Evolutionary conservation across 35 echinoderm and acorn worm species (phyloP), one percentile per base, ranked within the genome.

Genomic region (Acanthaster planci): DNA sequence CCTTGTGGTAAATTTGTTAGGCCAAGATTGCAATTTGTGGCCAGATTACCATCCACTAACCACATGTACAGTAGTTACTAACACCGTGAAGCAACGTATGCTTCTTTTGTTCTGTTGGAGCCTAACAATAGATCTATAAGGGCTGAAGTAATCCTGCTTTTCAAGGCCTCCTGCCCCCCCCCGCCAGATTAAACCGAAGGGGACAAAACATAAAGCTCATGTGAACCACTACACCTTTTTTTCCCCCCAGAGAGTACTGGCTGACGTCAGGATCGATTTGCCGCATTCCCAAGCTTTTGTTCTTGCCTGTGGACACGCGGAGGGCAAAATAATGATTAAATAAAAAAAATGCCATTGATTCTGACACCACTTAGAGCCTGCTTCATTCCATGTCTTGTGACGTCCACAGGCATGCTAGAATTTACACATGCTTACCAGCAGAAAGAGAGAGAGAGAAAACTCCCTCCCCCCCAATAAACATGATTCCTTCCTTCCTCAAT

Each of bases 201-300:
- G 42, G 4, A 47, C 4, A 47, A 47, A 47, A 47, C 4, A 47
- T 27, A 72, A 29, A 10, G 23, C 30, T 26, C 64, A 72, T 72
- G 64, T 72, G 64, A 72, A 72, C 64, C 64, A 72, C 34, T 72
- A 72, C 64, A 72, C 56, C 27, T 59, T 59, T 59, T 59, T 21
- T 8, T 26, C 56, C 56, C 56, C 8, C 56, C 8, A 18, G n/a
- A n/a, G n/a, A n/a, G n/a, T n/a, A n/a, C 42, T 6, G 42, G 42
- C 42, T 72, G 64, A 72, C 64, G 64, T 72, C 64, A 47, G 12
- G 12, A 47, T 47, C 42, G 42, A 47, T 47, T 4, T 4, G 42
- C 42, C 30, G 64, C 64, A 72, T 72, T 72, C 64, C 23, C 64
- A 21, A 26, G 64, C 21, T 26, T 72, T 72, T 72, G 64, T 72